Percentiles rank a stretch among this genome's conserved stretches.
phyloP scores from a whole-genome alignment of 2,888 invertebrate species.

The Meteorus cinctellus region DNA sequence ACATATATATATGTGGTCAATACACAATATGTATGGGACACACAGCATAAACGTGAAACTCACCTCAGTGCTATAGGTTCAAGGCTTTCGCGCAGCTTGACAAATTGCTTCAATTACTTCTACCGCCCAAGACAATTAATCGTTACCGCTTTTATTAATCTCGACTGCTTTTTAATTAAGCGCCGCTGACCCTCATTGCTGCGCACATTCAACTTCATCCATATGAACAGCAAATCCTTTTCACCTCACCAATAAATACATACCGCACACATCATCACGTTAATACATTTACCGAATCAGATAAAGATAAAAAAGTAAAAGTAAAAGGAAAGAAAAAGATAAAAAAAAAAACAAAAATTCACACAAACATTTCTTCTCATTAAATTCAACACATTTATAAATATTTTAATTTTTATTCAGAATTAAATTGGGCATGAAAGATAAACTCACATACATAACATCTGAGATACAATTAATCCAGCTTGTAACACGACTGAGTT shows the following conservation, averaged over 20 bases:
- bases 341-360: background rate
- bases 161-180: constrained; percentile 67
- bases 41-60: constrained; percentile 27
- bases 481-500: constrained; percentile 11
- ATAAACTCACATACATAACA: background rate
- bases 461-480: constrained; percentile 13
- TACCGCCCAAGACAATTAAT: constrained; percentile 61
- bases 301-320: no score
- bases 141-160: constrained; percentile 67
- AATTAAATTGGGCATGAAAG: background rate
- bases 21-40: constrained; percentile 3
- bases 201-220: constrained; percentile 51
- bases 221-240: constrained; percentile 39
- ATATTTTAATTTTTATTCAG: background rate
- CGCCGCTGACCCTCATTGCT: constrained; percentile 60
- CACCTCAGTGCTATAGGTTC: constrained; percentile 31
- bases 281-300: background rate
- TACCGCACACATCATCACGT: constrained; percentile 1
- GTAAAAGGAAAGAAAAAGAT: background rate
- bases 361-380: background rate
- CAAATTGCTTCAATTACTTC: constrained; percentile 65
- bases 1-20: background rate
- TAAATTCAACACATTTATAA: background rate
- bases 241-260: constrained; percentile 25
- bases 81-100: constrained; percentile 59